phyloP scores from a whole-genome alignment of 2,888 invertebrate genomes.

The Lepidochitona cinerea region DNA sequence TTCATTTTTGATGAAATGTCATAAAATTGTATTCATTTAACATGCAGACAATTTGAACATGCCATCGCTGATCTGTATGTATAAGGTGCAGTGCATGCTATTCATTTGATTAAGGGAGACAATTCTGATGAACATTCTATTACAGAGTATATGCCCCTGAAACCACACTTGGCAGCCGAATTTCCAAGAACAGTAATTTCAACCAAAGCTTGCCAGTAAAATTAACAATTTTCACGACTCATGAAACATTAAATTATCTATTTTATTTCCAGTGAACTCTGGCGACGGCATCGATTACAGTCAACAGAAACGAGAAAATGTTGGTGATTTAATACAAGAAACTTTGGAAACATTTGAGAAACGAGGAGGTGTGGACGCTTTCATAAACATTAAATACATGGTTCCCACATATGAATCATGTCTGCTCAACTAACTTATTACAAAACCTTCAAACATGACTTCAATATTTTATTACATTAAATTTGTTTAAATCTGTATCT shows the following conservation, averaged over 20 bases:
- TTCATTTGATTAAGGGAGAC: no score
- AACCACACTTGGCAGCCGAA: no score
- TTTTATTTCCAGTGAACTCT: constrained; percentile 80
- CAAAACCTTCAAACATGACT: neutral
- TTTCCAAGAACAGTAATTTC: no score
- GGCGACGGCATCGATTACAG: constrained; percentile 93
- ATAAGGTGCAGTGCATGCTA: no score
- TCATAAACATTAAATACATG: constrained; percentile 98
- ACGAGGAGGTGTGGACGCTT: constrained; percentile 95
- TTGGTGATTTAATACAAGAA: constrained; percentile 92
- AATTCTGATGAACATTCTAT: no score
- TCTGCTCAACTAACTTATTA: constrained; percentile 63
- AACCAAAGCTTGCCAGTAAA: no score
- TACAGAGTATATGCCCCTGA: no score
- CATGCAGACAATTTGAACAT: no score
- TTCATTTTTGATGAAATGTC: no score
- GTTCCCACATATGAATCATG: constrained; percentile 96
- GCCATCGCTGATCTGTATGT: no score
- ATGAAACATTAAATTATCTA: constrained; percentile 74
- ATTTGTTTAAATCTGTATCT: no score
- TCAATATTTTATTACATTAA: neutral
- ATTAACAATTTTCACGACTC: constrained; percentile 91
- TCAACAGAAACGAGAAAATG: constrained; percentile 87
- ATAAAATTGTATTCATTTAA: no score
- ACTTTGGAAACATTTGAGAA: constrained; percentile 91